Evolutionary conservation across 2,888 invertebrate genomes (phyloP).

Genomic region (Dorcus hopei): DNA sequence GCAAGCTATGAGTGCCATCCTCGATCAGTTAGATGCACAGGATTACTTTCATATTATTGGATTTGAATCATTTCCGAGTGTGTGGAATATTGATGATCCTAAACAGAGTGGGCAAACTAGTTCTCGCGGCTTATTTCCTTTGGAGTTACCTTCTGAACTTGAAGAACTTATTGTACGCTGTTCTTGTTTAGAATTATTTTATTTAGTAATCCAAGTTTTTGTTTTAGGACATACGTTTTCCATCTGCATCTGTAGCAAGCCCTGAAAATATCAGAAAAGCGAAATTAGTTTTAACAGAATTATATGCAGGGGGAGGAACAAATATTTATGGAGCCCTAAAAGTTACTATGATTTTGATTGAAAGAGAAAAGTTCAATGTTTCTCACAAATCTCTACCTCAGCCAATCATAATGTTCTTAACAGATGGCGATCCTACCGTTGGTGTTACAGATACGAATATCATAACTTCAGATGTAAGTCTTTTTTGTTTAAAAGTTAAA

Average conservation of each 20-base stretch:
- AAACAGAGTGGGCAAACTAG: not conserved
- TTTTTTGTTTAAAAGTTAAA: slow-evolving; percentile 33
- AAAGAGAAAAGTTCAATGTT: slow-evolving; percentile 5
- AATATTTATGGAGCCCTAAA: slow-evolving; percentile 65
- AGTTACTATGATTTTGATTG: slow-evolving; percentile 47
- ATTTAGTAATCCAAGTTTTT: too few relatives aligned
- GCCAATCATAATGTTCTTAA: slow-evolving; percentile 64
- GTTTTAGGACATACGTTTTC: slow-evolving; percentile 19
- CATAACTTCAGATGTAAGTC: slow-evolving; percentile 52
- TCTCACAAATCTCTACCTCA: slow-evolving; percentile 45
- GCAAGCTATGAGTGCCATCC: slow-evolving; percentile 65
- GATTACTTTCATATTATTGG: slow-evolving; percentile 69
- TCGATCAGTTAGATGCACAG: slow-evolving; percentile 58
- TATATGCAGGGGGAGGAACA: slow-evolving; percentile 61
- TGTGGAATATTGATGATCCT: slow-evolving; percentile 50
- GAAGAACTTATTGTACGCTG: not conserved
- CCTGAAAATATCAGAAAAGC: slow-evolving; percentile 58
- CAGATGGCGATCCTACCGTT: slow-evolving; percentile 65
- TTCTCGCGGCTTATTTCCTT: too few relatives aligned
- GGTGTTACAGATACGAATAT: slow-evolving; percentile 54
- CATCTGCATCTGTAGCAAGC: slow-evolving; percentile 55
- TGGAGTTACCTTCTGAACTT: too few relatives aligned
- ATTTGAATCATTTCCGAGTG: slow-evolving; percentile 56
- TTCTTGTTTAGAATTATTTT: not conserved
- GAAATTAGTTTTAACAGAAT: slow-evolving; percentile 55